Evolutionary conservation across 2,113 vertebrate species (phyloP).

Genomic region (Clarias gariepinus): DNA sequence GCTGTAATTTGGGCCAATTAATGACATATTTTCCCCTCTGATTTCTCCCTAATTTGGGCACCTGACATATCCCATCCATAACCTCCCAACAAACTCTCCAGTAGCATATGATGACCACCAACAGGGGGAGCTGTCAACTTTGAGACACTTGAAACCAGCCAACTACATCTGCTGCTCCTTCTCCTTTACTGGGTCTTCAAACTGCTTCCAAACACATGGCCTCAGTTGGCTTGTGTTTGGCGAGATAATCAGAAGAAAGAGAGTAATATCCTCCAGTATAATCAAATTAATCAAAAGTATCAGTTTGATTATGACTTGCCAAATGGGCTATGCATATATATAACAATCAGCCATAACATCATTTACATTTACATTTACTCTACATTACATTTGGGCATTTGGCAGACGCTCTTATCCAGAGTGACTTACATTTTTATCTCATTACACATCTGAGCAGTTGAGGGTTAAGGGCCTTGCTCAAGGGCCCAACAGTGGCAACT

Average conservation of each 20-base stretch:
- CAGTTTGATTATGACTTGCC: neutral
- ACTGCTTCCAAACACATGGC: neutral
- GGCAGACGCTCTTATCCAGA: no score
- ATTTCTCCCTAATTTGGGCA: neutral
- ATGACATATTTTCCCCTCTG: neutral
- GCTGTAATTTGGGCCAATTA: neutral
- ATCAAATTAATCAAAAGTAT: neutral
- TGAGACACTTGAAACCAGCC: neutral
- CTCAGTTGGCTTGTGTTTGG: neutral
- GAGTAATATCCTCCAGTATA: neutral
- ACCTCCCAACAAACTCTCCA: neutral
- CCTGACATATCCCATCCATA: neutral
- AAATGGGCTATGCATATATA: neutral
- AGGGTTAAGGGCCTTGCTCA: no score
- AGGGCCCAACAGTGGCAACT: no score
- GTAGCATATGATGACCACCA: neutral
- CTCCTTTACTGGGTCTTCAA: neutral
- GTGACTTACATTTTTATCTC: no score
- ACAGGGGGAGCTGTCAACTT: neutral
- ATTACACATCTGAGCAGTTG: no score
- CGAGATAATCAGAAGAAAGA: neutral
- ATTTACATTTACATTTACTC: no score
- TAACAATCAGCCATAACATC: no score
- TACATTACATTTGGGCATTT: no score
- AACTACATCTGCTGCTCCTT: neutral